Base-by-base conservation (phyloP, 2,888 invertebrate species). In the Cetonia aurata region DNA sequence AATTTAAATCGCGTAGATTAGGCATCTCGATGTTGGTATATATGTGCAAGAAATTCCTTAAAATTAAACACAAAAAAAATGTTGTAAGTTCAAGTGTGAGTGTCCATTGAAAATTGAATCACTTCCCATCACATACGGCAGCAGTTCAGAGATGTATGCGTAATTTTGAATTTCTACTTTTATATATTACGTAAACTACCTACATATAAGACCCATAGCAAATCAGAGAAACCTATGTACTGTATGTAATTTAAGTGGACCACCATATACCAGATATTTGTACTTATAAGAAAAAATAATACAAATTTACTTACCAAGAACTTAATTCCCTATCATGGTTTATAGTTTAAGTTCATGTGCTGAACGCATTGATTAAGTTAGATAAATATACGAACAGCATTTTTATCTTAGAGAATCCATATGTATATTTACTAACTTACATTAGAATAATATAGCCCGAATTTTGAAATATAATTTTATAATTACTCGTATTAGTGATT, bases 201-300 rank as follows among this genome's bases (percentile, higher is more conserved):
- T 41, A 70, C 55, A 44, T 62, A 53, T 41, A 71, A 66, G 57
- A 60, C 25, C 68, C 67, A 69, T 72, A 71, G 69, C 65, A 65
- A 48, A 19, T 50, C 33, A 42, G 17, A 17, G 25, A 15, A 56
- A 55, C 56, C 31, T 31, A 42, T 73, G 78, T 79, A 79, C 78
- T 80, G 79, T 78, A 57, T 71, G 75, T 78, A 80, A 80, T 80
- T 79, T 79, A 75, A 80, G 82, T 80, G 82, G 82, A 82, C 82
- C 72, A 72, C 67, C 82, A 81, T 77, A 75, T 73, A 73, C 72
- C 70, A 67, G 72, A 70, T 41, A 71, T 69, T 69, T 69, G 69
- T 69, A 72, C 67, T 62, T 69, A 65, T 66, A 25, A 60, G 44
- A 50, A 41, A 19, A 50, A 41, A 59, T 10, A 44, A 48, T 33